Base-by-base conservation (phyloP, 2,113 vertebrate species). In the Hippocampus barbouri region DNA sequence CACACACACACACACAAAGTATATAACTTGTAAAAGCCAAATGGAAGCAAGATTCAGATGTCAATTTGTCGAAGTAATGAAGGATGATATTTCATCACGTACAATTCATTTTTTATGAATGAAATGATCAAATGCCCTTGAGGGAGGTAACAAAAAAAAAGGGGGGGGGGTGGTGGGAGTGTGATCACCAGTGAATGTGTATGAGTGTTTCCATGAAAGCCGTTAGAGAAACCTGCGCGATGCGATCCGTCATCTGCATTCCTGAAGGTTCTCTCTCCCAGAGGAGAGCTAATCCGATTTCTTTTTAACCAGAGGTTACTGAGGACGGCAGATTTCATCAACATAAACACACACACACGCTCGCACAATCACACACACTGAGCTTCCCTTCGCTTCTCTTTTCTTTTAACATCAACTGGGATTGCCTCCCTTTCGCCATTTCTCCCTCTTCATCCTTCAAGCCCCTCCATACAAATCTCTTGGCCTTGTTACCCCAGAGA, bases 311-410 rank as follows among this genome's bases (percentile, higher is more conserved):
- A 81, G 72, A 86, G 84, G 81, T 86, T 90, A 88, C 88, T 91
- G 88, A 90, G 86, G 85, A 85, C 45, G 85, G 89, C 89, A 91
- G 85, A 91, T 91, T 91, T 91, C 88, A 88, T 87, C 87, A 85
- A 78, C 73, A 66, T 51, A 76, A 78, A 77, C 78, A 72, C 79
- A 70, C 79, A 70, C 38, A 20, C 67, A 41, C 59, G 30, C 66
- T 53, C 77, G 77, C 76, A 62, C 61, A 61, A 41, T 57, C 66
- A 67, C 71, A 60, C 63, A 71, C 72, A 77, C 68, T 67, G 69
- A 80, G 57, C 76, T 76, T 72, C 73, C 74, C 75, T 70, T 59
- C 56, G 41, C 51, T 15, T 68, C 72, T 56, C 18, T 51, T 67
- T 51, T 54, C 66, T 51, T 69, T 66, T 69, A 70, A 68, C 71